Conservation (phyloP, 2,888 invertebrate genomes). For the Phyto melanocephala region DNA sequence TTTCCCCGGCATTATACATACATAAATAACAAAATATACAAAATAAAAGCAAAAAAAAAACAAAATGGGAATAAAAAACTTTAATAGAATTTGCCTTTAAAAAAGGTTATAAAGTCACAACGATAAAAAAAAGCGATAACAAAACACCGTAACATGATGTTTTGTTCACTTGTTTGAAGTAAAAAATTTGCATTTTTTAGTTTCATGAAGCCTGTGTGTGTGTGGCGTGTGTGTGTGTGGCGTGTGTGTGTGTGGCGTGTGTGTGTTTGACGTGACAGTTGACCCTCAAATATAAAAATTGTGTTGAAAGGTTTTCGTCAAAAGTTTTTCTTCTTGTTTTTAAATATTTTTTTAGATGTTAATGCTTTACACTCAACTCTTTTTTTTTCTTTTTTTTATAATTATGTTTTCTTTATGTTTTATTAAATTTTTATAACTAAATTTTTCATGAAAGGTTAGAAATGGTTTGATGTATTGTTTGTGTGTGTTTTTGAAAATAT, state of each 20-base stretch:
- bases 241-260: neutral
- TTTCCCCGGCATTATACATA: neutral
- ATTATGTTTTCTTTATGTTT: neutral
- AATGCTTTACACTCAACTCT: neutral
- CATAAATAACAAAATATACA: neutral
- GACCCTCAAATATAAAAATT: conserved; percentile 31
- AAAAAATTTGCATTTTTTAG: conserved; percentile 32
- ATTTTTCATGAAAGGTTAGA: conserved; percentile 23
- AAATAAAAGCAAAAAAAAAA: conserved; percentile 1
- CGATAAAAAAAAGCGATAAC: neutral
- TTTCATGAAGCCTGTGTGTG: neutral
- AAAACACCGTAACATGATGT: neutral
- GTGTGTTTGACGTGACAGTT: conserved; percentile 33
- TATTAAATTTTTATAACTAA: neutral
- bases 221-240: neutral
- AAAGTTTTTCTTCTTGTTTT: neutral
- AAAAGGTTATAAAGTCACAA: conserved; percentile 35
- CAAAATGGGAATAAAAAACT: neutral
- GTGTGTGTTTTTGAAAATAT: neutral
- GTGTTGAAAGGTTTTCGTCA: conserved; percentile 23
- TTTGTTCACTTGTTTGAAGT: neutral
- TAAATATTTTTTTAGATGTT: neutral
- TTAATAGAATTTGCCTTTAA: conserved; percentile 40
- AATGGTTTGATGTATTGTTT: neutral
- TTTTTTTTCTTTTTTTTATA: neutral